Evolutionary conservation across 2,113 vertebrate genomes (phyloP).

Genomic region (Oryzias javanicus): DNA sequence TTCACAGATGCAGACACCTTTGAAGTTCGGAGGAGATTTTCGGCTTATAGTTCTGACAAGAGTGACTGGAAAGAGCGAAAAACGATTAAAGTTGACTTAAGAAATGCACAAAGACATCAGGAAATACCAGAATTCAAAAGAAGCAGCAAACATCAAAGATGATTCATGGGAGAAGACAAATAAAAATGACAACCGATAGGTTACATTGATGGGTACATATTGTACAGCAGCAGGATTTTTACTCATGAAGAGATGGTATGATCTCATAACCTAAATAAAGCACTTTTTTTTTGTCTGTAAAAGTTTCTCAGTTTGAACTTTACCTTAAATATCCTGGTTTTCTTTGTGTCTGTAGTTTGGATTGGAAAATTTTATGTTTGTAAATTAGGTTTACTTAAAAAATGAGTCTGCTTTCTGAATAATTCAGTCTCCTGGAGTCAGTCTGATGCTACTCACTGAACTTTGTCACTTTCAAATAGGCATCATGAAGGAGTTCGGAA

Average conservation of each 20-base stretch:
- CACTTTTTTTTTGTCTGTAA: slow-evolving; percentile 1
- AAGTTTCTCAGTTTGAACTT: not conserved
- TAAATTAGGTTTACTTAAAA: too few relatives aligned
- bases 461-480: too few relatives aligned
- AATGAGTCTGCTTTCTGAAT: too few relatives aligned
- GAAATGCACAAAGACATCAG: slow-evolving; percentile 46
- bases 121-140: slow-evolving; percentile 44
- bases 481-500: too few relatives aligned
- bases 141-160: slow-evolving; percentile 44
- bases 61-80: slow-evolving; percentile 39
- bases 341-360: too few relatives aligned
- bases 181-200: not conserved
- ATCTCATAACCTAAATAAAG: slow-evolving; percentile 6
- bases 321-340: too few relatives aligned
- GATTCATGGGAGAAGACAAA: not conserved
- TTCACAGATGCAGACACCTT: slow-evolving; percentile 65
- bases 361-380: too few relatives aligned
- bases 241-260: not conserved
- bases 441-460: too few relatives aligned
- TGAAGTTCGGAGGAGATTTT: slow-evolving; percentile 63
- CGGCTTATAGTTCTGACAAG: slow-evolving; percentile 55
- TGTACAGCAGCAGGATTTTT: not conserved
- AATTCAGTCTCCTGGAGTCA: too few relatives aligned
- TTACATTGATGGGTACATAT: slow-evolving; percentile 14
- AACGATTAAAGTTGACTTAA: slow-evolving; percentile 52